Evolutionary conservation across 2,113 vertebrate species (phyloP), one percentile per base, ranked within the genome.

Genomic region (Alectura lathami): DNA sequence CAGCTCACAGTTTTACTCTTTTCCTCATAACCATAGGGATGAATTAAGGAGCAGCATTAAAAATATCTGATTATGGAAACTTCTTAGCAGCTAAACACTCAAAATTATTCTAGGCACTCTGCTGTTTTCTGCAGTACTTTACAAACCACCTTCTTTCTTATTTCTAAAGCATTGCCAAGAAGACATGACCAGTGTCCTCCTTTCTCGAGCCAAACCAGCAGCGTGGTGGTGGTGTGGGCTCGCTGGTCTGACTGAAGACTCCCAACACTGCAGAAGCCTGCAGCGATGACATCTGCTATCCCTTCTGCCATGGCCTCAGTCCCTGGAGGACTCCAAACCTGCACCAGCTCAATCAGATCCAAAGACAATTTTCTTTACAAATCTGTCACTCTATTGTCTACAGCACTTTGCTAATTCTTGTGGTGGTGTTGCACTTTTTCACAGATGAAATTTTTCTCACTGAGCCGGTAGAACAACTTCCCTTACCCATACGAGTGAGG

Each of bases 81-180:
- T 6, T 43, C 76, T 86, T 72, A 81, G 54, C 40, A 45, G 36
- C 75, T 83, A 94, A 75, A 69, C 81, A 70, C 34, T 64, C 76
- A 63, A 54, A 48, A 43, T 72, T 59, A 78, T 83, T 91, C 80
- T 51, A 78, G 29, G 13, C 15, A 13, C 12, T 32, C 78, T 81
- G 34, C 60, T 88, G 15, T 64, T 93, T 76, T 38, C 47, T 81
- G 62, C 43, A 54, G 36, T 75, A 36, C 26, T 29, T 92, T 11
- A 74, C 72, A 88, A 76, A 87, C 70, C 59, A 83, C 68, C 75
- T 82, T 80, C 70, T 90, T 86, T 96, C 50, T 83, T 78, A n/a
- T 90, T 94, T 84, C 77, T 81, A 40, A 94, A 96, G 91, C 30
- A 15, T 83, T 43, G 12, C 68, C 20, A 60, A 64, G 94, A 94